Percentiles rank a stretch among this genome's conserved stretches.
Conservation (phyloP, 2,113 vertebrate genomes). For the Mustelus asterias region DNA sequence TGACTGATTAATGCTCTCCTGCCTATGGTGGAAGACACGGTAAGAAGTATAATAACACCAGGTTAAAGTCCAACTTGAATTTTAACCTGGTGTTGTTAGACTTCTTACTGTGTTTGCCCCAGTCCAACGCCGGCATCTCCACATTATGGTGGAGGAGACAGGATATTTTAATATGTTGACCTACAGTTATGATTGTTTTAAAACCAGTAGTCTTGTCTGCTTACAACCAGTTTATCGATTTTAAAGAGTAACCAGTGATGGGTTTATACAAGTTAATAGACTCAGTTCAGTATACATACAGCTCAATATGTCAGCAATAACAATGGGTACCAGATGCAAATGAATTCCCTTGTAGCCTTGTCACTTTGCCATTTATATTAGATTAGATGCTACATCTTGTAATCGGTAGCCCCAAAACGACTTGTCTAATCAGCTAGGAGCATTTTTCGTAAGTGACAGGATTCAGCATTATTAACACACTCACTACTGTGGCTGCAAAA, state of each 20-base stretch:
- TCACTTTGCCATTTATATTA: conserved; percentile 1
- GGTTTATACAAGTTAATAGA: not conserved
- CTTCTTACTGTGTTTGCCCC: too few relatives aligned
- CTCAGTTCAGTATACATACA: not conserved
- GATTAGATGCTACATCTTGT: not conserved
- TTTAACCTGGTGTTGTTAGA: too few relatives aligned
- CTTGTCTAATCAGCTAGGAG: not conserved
- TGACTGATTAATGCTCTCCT: too few relatives aligned
- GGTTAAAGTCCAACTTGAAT: too few relatives aligned
- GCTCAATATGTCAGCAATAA: not conserved
- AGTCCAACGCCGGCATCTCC: too few relatives aligned
- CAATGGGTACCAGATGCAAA: not conserved
- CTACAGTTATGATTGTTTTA: not conserved
- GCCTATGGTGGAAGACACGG: too few relatives aligned
- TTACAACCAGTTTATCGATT: not conserved
- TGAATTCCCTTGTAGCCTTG: not conserved
- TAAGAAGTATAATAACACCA: too few relatives aligned
- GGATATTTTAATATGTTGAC: not conserved
- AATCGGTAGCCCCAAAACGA: too few relatives aligned
- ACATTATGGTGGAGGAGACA: not conserved
- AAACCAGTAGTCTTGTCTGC: not conserved
- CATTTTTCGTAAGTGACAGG: not conserved
- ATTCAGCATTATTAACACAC: not conserved
- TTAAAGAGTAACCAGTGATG: not conserved
- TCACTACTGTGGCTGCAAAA: too few relatives aligned